These are phyloP conservation scores for Tethea ocularis DNA, from an alignment of 2,888 invertebrate species.

Conservation along the genomic window DNA sequence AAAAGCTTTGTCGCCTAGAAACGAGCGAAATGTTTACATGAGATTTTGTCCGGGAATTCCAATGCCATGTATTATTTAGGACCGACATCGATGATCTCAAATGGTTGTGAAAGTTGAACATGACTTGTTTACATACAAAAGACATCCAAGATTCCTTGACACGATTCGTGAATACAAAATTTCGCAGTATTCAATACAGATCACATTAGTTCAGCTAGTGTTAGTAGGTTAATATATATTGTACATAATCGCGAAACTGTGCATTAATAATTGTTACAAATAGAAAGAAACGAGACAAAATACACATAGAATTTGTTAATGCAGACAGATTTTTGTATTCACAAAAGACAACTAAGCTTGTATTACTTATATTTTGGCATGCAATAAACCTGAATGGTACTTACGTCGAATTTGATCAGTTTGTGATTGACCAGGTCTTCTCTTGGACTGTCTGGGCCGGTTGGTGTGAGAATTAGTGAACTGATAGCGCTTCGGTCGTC, in stretches of 20 bases:
- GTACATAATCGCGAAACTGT: conserved; percentile 55
- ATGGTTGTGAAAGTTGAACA: conserved; percentile 37
- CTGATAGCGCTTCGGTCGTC: conserved; percentile 87
- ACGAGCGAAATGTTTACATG: conserved; percentile 78
- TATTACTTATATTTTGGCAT: conserved; percentile 14
- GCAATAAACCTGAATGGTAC: conserved; percentile 36
- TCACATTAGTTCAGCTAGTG: conserved; percentile 53
- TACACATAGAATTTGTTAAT: conserved; percentile 3
- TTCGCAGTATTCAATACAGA: conserved; percentile 29
- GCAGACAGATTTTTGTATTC: conserved; percentile 43
- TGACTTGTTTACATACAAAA: conserved; percentile 36
- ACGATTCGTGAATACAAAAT: conserved; percentile 30
- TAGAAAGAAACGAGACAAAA: conserved; percentile 5
- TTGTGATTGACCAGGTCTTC: conserved; percentile 74
- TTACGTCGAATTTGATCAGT: conserved; percentile 84
- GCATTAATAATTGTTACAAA: conserved; percentile 63
- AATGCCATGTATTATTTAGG: conserved; percentile 49
- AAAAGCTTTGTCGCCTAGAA: conserved; percentile 84
- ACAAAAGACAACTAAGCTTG: conserved; percentile 40
- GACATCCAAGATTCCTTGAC: conserved; percentile 16
- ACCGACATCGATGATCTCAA: conserved; percentile 25
- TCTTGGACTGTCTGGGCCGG: conserved; percentile 71
- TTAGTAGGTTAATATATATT: conserved; percentile 69
- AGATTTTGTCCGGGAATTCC: conserved; percentile 47
- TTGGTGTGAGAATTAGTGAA: conserved; percentile 73